Evolutionary conservation across 2,113 vertebrate genomes (phyloP).

Genomic region (Petrocephalus zakoni): DNA sequence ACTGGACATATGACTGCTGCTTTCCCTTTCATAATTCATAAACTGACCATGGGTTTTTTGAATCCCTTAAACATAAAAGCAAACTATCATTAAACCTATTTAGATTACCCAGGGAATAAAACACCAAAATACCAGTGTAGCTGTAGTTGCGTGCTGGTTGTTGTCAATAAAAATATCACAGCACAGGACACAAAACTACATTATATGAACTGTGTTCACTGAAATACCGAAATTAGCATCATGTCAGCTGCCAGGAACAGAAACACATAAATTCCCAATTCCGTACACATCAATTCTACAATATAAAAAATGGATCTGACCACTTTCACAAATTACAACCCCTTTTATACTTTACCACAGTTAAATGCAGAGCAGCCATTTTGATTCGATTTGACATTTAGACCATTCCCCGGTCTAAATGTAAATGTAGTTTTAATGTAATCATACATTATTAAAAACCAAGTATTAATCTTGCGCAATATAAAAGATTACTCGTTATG

Average conservation of each 20-base stretch:
- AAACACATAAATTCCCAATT: background rate
- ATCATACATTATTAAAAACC: background rate
- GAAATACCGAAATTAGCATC: background rate
- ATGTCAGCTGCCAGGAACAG: background rate
- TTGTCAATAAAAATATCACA: background rate
- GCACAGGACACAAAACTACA: background rate
- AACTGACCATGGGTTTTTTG: background rate
- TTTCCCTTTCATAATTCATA: background rate
- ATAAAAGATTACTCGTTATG: background rate
- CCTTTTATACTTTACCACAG: background rate
- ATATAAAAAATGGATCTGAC: background rate
- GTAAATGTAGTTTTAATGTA: background rate
- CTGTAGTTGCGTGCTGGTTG: background rate
- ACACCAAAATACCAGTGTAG: background rate
- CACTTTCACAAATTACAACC: background rate
- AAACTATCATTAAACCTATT: background rate
- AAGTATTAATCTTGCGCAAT: background rate
- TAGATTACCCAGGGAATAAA: background rate
- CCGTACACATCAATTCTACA: background rate
- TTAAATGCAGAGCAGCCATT: background rate
- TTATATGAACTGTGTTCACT: background rate
- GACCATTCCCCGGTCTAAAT: background rate
- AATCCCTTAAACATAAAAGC: background rate
- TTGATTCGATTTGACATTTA: no score
- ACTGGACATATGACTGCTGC: background rate